Evolutionary conservation across 1,140 invertebrate genomes (phyloP).

Genomic region (Apis cerana): DNA sequence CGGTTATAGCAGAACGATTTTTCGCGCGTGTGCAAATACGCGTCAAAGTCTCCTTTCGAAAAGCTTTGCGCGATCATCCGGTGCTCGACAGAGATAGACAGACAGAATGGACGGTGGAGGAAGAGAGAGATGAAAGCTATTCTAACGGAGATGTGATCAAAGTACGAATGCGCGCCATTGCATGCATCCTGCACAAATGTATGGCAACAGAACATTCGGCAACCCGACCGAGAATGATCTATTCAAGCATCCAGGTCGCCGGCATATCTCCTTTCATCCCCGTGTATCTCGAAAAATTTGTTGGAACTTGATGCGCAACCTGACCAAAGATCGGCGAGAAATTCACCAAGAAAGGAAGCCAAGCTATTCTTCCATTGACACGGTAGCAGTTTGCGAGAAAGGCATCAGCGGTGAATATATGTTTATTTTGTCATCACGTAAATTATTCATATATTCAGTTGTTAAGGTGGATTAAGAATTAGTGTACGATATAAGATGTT

Average conservation of each 20-base stretch:
- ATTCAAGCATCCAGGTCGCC: slow-evolving; percentile 39
- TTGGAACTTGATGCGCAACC: not conserved
- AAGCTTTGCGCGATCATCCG: not conserved
- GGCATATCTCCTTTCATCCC: slow-evolving; percentile 20
- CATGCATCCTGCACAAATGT: not conserved
- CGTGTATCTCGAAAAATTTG: slow-evolving; percentile 20
- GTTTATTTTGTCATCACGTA: not conserved
- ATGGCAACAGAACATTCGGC: slow-evolving; percentile 15
- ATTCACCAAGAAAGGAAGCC: not conserved
- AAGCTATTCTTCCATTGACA: not conserved
- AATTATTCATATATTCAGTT: too few relatives aligned
- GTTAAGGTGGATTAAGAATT: too few relatives aligned
- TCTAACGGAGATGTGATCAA: slow-evolving; percentile 43
- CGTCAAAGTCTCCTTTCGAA: slow-evolving; percentile 30
- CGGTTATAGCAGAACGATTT: slow-evolving; percentile 3
- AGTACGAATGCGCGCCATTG: slow-evolving; percentile 32
- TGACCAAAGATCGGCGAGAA: not conserved
- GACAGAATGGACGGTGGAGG: not conserved
- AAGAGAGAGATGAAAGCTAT: not conserved
- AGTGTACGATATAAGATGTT: too few relatives aligned
- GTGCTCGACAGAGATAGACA: not conserved
- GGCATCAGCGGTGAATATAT: not conserved
- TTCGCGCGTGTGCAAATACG: not conserved
- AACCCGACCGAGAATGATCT: slow-evolving; percentile 34
- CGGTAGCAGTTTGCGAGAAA: not conserved